Evolutionary conservation across 2,888 invertebrate species (phyloP), one percentile per base, ranked within the genome.

Genomic region (Bombylius major): DNA sequence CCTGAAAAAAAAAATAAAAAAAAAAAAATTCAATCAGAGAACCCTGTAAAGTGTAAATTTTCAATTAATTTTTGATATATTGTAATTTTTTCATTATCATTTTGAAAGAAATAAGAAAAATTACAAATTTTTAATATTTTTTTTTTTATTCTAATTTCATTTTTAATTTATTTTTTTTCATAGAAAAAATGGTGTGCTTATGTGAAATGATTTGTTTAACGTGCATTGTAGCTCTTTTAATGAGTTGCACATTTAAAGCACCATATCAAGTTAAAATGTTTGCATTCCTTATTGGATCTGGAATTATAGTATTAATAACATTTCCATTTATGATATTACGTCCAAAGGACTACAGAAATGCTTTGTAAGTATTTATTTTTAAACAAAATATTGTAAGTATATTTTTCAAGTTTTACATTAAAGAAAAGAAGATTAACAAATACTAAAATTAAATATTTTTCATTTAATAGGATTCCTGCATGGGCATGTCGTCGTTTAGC

Each of bases 261-360:
- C 80, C 84, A 67, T 89, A 87, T 73, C 83, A 84, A 64, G 76
- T 83, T 57, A 89, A 89, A 69, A 82, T 83, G 69, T 67, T 76
- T 13, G 67, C 84, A 56, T 88, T 88, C 69, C 75, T 83, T 50
- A 63, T 84, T 47, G 70, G 79, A 53, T 79, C 82, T 44, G 75
- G 83, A 63, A 66, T 83, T 65, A 76, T 80, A 62, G 80, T 86
- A 33, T 59, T 68, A 56, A 70, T 83, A 61, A 82, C 83, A 60
- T 78, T 92, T 61, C 89, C 89, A 7, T 71, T 89, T 48, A 89
- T 89, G 86, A 71, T 89, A 58, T 68, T 84, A 31, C 80, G 78
- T 61, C 87, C 89, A 4, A 79, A 82, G 62, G 82, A 85, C 69
- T 85, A 86, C 63, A 82, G 78, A 67, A 90, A 90, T 75, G 89